Percentiles rank a stretch among this genome's conserved stretches.
These are phyloP conservation scores for Orchestia grillus DNA, from an alignment of 1,140 invertebrate species.

Conservation along the genomic window DNA sequence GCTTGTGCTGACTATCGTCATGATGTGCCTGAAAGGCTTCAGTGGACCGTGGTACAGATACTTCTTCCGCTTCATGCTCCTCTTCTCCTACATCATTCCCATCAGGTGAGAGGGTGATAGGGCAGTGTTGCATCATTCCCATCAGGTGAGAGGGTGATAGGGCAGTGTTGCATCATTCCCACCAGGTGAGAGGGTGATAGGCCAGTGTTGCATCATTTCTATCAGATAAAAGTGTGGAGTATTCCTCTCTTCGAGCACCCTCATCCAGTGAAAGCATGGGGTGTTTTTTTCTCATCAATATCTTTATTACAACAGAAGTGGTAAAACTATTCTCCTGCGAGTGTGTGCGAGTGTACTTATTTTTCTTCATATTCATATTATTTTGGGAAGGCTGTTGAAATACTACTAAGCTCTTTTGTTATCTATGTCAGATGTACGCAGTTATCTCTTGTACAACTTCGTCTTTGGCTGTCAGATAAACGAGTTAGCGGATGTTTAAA, in stretches of 20 bases:
- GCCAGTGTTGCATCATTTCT: neutral
- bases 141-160: neutral
- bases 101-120: conserved; percentile 80
- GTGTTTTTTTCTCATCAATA: neutral
- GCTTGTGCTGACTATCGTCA: conserved; percentile 88
- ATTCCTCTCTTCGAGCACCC: neutral
- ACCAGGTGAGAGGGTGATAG: neutral
- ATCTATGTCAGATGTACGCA: no score
- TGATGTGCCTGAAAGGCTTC: conserved; percentile 97
- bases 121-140: neutral
- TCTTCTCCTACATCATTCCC: conserved; percentile 99
- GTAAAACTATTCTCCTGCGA: neutral
- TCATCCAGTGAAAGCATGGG: neutral
- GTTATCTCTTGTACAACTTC: no score
- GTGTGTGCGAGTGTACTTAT: neutral
- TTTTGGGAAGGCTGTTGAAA: no score
- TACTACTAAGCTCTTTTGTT: no score
- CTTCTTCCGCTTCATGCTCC: conserved; percentile 94
- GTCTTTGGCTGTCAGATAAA: no score
- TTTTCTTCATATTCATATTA: no score
- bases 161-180: neutral
- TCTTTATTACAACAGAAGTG: neutral
- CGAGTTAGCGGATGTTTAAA: no score
- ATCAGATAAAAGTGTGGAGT: neutral
- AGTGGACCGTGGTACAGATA: conserved; percentile 96